Evolutionary conservation across 2,113 vertebrate species (phyloP).

Genomic region (Melanocharis versteri): DNA sequence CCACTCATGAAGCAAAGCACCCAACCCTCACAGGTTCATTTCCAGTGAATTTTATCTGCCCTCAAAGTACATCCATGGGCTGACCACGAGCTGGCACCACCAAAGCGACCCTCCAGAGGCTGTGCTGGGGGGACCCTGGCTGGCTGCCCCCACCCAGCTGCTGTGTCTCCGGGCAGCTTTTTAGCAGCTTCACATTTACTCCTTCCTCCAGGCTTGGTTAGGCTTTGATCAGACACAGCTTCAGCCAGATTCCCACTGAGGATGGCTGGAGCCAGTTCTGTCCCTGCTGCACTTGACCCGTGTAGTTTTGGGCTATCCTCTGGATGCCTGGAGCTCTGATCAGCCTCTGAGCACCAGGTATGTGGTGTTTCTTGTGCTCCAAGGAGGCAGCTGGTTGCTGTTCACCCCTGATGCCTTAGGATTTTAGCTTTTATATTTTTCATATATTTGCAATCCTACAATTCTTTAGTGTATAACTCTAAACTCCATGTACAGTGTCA

Average conservation of each 20-base stretch:
- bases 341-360: background rate
- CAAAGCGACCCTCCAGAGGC: background rate
- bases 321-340: background rate
- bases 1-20: background rate
- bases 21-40: background rate
- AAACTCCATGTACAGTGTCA: too few species aligned
- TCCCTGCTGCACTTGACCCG: background rate
- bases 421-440: too few species aligned
- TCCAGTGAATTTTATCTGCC: background rate
- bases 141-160: background rate
- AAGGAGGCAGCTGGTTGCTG: background rate
- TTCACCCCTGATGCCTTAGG: background rate
- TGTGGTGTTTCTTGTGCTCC: background rate
- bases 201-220: too few species aligned
- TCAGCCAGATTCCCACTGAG: background rate
- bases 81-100: background rate
- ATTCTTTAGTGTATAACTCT: too few species aligned
- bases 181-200: background rate
- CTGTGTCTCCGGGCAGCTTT: background rate
- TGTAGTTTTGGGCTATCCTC: rapidly evolving
- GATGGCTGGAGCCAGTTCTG: background rate
- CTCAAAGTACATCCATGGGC: background rate
- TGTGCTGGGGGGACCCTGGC: background rate
- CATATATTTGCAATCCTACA: too few species aligned
- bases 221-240: background rate